Evolutionary conservation across 2,797 vertebrate species (phyloP).

Genomic region (Hemibagrus guttatus): DNA sequence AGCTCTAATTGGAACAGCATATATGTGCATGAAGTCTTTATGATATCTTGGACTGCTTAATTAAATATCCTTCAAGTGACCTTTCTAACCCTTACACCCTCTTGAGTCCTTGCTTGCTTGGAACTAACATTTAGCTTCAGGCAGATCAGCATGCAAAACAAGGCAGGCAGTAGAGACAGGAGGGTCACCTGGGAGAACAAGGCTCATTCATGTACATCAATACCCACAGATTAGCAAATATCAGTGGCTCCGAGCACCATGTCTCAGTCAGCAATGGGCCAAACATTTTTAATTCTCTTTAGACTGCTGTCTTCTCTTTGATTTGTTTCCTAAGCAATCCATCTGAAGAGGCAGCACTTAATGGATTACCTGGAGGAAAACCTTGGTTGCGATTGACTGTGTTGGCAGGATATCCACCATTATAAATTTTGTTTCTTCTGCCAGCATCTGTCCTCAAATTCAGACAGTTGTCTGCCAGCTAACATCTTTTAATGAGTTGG

Average conservation of each 20-base stretch:
- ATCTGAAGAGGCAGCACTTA: slow-evolving; percentile 57
- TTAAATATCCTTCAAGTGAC: slow-evolving; percentile 56
- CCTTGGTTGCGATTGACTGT: slow-evolving; percentile 52
- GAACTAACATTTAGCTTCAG: slow-evolving; percentile 34
- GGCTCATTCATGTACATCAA: slow-evolving; percentile 49
- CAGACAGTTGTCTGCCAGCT: slow-evolving; percentile 48
- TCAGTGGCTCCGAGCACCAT: slow-evolving; percentile 34
- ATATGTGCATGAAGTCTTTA: slow-evolving; percentile 35
- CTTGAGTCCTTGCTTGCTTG: slow-evolving; percentile 7
- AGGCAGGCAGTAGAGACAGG: slow-evolving; percentile 3
- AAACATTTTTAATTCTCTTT: slow-evolving; percentile 32
- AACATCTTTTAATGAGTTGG: slow-evolving; percentile 21
- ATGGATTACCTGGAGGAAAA: slow-evolving; percentile 50
- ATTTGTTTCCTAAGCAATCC: slow-evolving; percentile 61
- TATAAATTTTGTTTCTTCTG: slow-evolving; percentile 14
- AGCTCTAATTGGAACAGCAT: slow-evolving; percentile 51
- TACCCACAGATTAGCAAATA: slow-evolving; percentile 32
- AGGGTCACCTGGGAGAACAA: slow-evolving; percentile 28
- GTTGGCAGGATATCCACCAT: slow-evolving; percentile 45
- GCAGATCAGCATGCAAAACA: slow-evolving; percentile 20
- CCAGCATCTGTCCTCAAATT: slow-evolving; percentile 36
- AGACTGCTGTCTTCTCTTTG: slow-evolving; percentile 54
- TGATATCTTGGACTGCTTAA: slow-evolving; percentile 54
- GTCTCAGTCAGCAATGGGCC: slow-evolving; percentile 15
- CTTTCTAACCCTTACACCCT: slow-evolving; percentile 45